Conservation (phyloP, 2,888 invertebrate genomes). For the Aphidius colemani region DNA sequence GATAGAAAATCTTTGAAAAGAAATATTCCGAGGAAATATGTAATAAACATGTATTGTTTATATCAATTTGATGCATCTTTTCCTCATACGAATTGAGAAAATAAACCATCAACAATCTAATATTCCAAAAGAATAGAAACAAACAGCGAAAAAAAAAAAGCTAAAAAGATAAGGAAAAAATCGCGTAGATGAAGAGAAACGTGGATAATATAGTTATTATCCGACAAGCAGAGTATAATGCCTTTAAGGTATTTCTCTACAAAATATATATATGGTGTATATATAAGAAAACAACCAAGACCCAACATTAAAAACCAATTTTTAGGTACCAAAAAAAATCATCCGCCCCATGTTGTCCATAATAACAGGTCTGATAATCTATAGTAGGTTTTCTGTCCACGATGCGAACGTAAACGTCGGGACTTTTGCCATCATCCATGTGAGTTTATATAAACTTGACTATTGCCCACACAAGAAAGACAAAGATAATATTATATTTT, state of each 20-base stretch:
- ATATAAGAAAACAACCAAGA: constrained; percentile 17
- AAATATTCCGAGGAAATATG: too few relatives aligned
- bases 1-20: too few relatives aligned
- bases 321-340: constrained; percentile 55
- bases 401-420: constrained; percentile 3
- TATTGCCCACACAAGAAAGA: constrained; percentile 29
- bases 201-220: constrained; percentile 59
- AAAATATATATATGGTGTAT: too few relatives aligned
- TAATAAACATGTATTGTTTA: too few relatives aligned
- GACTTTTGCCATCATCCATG: too few relatives aligned
- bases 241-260: not conserved
- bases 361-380: constrained; percentile 59
- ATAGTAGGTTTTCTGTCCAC: constrained; percentile 59
- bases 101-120: constrained; percentile 22
- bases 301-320: constrained; percentile 60
- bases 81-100: constrained; percentile 1
- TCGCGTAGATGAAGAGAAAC: constrained; percentile 41
- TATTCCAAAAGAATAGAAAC: constrained; percentile 13
- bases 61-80: not conserved
- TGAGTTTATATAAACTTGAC: constrained; percentile 19
- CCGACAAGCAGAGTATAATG: constrained; percentile 42
- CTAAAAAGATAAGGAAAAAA: constrained; percentile 32
- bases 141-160: not conserved
- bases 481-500: constrained; percentile 22
- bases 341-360: constrained; percentile 49